Conservation (phyloP, 2,113 vertebrate genomes). For the Catagonus wagneri region DNA sequence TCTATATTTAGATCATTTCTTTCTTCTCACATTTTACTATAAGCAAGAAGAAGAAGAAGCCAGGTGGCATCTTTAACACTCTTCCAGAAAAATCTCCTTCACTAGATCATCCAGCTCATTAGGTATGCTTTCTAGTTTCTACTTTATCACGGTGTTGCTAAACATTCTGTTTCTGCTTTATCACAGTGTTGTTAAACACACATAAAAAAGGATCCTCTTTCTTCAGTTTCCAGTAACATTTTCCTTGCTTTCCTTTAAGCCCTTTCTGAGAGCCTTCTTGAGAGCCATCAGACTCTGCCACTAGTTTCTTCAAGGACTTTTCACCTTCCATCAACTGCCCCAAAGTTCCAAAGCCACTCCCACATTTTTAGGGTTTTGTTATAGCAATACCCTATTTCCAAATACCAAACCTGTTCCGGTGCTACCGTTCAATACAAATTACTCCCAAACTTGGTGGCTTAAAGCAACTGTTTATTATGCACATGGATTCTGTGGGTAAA, state of each 20-base stretch:
- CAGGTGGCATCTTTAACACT: neutral
- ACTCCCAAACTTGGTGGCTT: neutral
- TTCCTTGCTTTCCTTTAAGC: neutral
- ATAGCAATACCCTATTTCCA: neutral
- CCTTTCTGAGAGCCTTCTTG: neutral
- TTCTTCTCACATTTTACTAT: slow-evolving; percentile 37
- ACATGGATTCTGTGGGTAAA: neutral
- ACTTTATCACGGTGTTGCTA: neutral
- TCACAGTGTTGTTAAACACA: slow-evolving; percentile 12
- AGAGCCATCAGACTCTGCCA: neutral
- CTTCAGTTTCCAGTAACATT: neutral
- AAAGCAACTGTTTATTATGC: neutral
- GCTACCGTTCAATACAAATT: slow-evolving; percentile 1
- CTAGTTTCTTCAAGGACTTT: neutral
- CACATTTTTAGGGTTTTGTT: neutral
- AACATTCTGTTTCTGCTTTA: slow-evolving; percentile 1
- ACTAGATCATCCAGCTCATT: neutral
- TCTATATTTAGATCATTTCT: slow-evolving; percentile 9
- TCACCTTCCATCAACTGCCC: neutral
- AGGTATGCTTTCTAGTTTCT: slow-evolving; percentile 19
- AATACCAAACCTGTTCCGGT: neutral
- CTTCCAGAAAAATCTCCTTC: slow-evolving; percentile 17
- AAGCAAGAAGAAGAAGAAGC: neutral
- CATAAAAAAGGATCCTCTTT: neutral
- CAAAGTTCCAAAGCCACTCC: neutral